These are phyloP conservation scores for Zonotrichia albicollis DNA, from an alignment of 2,797 vertebrate species.

Conservation along the genomic window DNA sequence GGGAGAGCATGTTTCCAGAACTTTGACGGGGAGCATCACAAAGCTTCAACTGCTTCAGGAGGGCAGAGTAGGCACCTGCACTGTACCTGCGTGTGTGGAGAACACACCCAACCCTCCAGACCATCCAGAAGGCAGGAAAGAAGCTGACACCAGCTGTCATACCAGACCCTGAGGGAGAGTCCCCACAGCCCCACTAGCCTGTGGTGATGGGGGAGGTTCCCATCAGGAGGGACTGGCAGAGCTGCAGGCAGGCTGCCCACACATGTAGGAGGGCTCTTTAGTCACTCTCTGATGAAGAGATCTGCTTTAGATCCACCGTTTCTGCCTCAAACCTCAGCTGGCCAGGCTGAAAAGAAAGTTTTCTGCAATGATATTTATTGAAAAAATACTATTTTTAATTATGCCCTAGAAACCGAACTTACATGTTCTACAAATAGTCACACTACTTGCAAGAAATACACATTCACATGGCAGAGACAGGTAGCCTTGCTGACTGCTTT, in stretches of 20 bases:
- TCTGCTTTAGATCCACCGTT: not conserved
- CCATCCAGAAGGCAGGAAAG: not conserved
- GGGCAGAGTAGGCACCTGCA: not conserved
- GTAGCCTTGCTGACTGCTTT: not conserved
- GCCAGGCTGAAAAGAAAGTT: not conserved
- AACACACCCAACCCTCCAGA: not conserved
- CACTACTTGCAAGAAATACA: not conserved
- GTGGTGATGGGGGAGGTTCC: not conserved
- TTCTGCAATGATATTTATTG: not conserved
- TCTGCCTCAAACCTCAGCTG: not conserved
- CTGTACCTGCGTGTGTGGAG: not conserved
- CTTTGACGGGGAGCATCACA: not conserved
- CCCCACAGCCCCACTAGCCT: fast-evolving
- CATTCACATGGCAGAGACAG: not conserved
- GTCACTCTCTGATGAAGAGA: not conserved
- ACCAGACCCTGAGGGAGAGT: not conserved
- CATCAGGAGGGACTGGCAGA: not conserved
- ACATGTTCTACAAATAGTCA: not conserved
- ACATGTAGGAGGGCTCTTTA: not conserved
- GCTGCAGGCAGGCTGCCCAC: not conserved
- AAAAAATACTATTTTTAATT: not conserved
- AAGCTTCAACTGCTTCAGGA: not conserved
- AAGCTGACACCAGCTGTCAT: not conserved
- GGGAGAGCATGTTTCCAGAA: not conserved
- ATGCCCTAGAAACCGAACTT: not conserved